Percentiles rank a stretch among this genome's conserved stretches.
phyloP scores from a whole-genome alignment of 2,113 vertebrate species.

The Piprites chloris region DNA sequence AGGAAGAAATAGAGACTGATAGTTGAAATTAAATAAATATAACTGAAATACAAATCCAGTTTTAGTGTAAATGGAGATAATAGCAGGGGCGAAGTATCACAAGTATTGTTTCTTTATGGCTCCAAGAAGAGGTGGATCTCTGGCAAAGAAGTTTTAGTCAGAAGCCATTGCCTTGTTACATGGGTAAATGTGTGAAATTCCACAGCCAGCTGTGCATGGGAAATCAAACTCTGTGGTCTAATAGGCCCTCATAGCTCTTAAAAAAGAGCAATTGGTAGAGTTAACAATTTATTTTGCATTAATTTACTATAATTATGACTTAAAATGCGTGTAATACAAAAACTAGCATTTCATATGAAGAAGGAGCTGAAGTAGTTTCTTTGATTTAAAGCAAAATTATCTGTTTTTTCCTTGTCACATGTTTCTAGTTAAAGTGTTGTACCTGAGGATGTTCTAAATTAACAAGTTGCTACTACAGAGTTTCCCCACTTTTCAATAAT shows the following conservation, averaged over 20 bases:
- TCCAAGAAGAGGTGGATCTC: background rate
- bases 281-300: background rate
- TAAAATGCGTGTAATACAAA: background rate
- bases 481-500: background rate
- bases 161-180: background rate
- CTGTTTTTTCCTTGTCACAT: background rate
- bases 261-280: background rate
- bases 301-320: background rate
- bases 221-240: background rate
- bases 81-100: background rate
- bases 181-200: background rate
- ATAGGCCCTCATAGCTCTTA: background rate
- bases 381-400: background rate
- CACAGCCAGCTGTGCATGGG: accelerated
- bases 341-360: background rate
- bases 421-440: background rate
- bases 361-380: background rate
- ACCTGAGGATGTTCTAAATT: background rate
- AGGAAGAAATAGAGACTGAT: background rate
- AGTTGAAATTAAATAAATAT: background rate
- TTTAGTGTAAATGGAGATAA: background rate
- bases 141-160: background rate
- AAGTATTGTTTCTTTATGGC: background rate
- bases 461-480: background rate
- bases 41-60: background rate